Conservation (phyloP, 2,797 vertebrate genomes). For the Falco berigora region DNA sequence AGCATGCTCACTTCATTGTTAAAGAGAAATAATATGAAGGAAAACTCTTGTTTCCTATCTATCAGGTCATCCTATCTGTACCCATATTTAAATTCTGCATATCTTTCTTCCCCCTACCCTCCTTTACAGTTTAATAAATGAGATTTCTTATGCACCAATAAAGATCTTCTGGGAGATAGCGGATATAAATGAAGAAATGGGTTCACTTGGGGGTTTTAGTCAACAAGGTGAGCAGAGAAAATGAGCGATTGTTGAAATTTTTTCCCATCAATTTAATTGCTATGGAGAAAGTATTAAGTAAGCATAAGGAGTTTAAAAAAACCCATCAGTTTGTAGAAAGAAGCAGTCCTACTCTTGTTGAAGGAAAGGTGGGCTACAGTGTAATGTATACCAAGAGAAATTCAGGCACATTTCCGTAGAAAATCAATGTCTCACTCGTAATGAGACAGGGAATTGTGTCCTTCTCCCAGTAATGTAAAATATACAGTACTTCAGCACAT, state of each 20-base stretch:
- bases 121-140: slow-evolving; percentile 4
- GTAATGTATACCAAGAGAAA: not conserved
- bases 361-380: not conserved
- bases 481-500: not conserved
- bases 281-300: slow-evolving; percentile 14
- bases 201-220: not conserved
- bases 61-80: not conserved
- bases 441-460: not conserved
- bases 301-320: not conserved
- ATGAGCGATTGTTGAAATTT: not conserved
- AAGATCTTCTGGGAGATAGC: not conserved
- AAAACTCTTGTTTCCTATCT: not conserved
- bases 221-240: slow-evolving; percentile 4
- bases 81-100: not conserved
- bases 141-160: not conserved
- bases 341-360: not conserved
- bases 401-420: not conserved
- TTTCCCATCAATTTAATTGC: not conserved
- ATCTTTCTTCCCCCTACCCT: not conserved
- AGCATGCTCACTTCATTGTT: not conserved
- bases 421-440: not conserved
- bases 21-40: not conserved
- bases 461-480: not conserved
- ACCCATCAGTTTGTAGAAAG: not conserved
- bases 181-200: slow-evolving; percentile 12